Base-by-base conservation (phyloP, 1,140 invertebrate genomes). In the Hypothenemus hampei region DNA sequence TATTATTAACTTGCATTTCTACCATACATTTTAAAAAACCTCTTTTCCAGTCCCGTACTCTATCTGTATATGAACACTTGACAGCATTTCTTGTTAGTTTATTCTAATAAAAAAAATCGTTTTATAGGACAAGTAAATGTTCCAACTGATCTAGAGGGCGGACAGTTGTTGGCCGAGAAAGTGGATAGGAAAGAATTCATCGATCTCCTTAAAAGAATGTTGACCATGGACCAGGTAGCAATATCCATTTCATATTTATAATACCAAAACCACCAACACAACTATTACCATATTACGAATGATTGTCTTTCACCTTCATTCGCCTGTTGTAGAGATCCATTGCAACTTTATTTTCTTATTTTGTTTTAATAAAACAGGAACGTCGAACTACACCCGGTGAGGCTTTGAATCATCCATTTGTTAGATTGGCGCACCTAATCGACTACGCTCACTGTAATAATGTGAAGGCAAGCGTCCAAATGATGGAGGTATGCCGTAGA, bases 371-470 rank as follows among this genome's bases (percentile, higher is more conserved):
- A 48, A 24, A 70, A 20, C 61, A 91, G 83, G 93, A 97, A 69
- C 78, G 93, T 16, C 79, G 96, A 15, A 95, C 97, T 63, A 96
- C 90, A 36, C 96, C 96, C 0, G 89, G 89, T 8, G 93, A 97
- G 73, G 95, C 95, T 5, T 72, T 98, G 53, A 93, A 95, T 72
- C 95, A 98, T 74, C 84, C 89, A 11, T 98, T 98, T 75, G 92
- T 97, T 5, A 89, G 88, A 11, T 76, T 98, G 47, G 87, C 88
- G 2, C 94, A 98, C 74, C 78, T 98, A 20, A 86, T 95, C 3
- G 94, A 98, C 72, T 98, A 97, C 72, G 91, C 92, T 1, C 93
- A 97, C 72, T 96, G 92, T 71, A 92, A 93, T 72, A 96, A 95
- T 73, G 91, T 95, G 1, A 94, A 95, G 73, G 88, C 90, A 3